Evolutionary conservation across 2,113 vertebrate species (phyloP).

Genomic region (Scopus umbretta): DNA sequence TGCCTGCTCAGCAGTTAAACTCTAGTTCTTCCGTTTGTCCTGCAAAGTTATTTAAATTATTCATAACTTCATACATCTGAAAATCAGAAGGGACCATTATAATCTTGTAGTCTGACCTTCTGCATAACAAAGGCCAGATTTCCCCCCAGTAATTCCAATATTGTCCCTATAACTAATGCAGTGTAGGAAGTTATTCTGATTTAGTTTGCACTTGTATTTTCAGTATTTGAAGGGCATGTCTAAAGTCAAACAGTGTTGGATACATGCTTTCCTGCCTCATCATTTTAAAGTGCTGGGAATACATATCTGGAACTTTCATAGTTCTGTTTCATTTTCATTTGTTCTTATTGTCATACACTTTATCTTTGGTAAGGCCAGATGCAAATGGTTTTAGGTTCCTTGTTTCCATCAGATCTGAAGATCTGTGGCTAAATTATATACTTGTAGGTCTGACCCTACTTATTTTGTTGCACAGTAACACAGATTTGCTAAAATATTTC

Average conservation of each 20-base stretch:
- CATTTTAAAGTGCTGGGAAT: neutral
- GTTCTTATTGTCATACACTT: neutral
- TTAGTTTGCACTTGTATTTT: neutral
- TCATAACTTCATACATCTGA: neutral
- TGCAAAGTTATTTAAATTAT: conserved; percentile 19
- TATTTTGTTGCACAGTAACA: neutral
- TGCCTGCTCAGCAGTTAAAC: neutral
- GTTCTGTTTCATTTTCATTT: neutral
- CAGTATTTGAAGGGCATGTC: neutral
- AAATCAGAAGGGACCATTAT: neutral
- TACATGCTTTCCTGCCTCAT: neutral
- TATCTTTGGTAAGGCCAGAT: neutral
- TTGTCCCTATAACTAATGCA: neutral
- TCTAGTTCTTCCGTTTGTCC: neutral
- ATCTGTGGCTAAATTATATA: neutral
- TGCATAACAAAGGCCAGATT: neutral
- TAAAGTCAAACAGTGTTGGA: neutral
- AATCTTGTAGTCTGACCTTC: neutral
- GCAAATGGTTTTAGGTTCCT: neutral
- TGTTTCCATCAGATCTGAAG: neutral
- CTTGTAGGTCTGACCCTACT: neutral
- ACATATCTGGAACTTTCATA: neutral
- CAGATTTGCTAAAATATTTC: neutral
- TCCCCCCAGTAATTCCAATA: neutral
- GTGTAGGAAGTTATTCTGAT: neutral